These are phyloP conservation scores for Lerema accius DNA, from an alignment of 1,140 invertebrate species.

Conservation along the genomic window DNA sequence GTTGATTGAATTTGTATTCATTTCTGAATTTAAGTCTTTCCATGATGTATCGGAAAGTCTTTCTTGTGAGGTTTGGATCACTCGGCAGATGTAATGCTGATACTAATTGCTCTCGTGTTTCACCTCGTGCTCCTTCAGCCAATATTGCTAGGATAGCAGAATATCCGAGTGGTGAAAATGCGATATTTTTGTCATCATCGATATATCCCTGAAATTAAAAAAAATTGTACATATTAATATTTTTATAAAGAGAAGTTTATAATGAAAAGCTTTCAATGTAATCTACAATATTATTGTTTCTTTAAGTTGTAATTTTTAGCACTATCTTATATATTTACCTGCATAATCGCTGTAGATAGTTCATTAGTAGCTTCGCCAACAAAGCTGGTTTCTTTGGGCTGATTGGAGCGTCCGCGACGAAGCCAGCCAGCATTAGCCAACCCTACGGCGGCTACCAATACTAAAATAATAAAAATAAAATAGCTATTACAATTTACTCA, in stretches of 20 bases:
- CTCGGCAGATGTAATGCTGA: constrained; percentile 83
- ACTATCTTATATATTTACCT: no score
- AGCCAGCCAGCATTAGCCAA: constrained; percentile 63
- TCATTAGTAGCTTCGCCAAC: constrained; percentile 77
- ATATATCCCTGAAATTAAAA: constrained; percentile 78
- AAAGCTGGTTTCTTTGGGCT: constrained; percentile 65
- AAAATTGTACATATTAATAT: no score
- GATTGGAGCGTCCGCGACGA: constrained; percentile 58
- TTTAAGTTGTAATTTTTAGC: no score
- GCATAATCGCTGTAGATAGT: constrained; percentile 75
- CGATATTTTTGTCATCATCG: constrained; percentile 84
- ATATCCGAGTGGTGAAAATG: constrained; percentile 86
- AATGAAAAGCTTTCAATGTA: no score
- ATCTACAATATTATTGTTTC: no score
- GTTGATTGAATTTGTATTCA: constrained; percentile 81
- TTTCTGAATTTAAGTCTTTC: constrained; percentile 80
- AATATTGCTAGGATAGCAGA: constrained; percentile 84
- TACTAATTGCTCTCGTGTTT: constrained; percentile 83
- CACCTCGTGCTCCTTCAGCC: constrained; percentile 84
- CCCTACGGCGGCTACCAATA: constrained; percentile 50
- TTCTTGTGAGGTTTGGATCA: constrained; percentile 74
- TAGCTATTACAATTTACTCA: neutral
- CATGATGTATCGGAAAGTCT: constrained; percentile 79
- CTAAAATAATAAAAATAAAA: constrained; percentile 46
- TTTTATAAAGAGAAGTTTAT: constrained; percentile 6